Evolutionary conservation across 2,113 vertebrate species (phyloP).

Genomic region (Sisor rabdophorus): DNA sequence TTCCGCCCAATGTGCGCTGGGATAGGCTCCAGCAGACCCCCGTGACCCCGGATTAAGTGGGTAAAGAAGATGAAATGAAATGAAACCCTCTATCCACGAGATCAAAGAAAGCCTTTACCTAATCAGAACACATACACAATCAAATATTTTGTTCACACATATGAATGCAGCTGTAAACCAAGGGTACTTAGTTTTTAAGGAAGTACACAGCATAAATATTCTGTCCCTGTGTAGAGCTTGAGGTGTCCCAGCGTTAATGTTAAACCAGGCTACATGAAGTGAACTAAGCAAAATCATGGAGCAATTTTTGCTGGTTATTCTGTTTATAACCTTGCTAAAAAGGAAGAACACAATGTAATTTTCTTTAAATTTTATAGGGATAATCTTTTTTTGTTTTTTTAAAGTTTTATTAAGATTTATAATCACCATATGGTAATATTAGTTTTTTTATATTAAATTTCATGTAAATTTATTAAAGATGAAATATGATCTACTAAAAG

Average conservation of each 20-base stretch:
- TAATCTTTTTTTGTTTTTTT: background rate
- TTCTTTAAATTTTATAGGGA: background rate
- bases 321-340: background rate
- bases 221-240: background rate
- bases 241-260: background rate
- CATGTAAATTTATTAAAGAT: no score
- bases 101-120: no score
- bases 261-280: constrained; percentile 5
- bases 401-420: background rate
- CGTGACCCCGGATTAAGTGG: no score
- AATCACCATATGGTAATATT: background rate
- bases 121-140: no score
- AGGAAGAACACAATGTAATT: constrained; percentile 5
- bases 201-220: background rate
- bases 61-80: no score
- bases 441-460: background rate
- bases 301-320: background rate
- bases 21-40: no score
- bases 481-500: background rate
- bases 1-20: no score
- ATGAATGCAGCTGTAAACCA: constrained; percentile 23
- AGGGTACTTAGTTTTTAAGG: constrained; percentile 21
- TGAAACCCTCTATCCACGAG: no score
- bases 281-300: constrained; percentile 17
- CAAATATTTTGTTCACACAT: background rate